phyloP scores from a whole-genome alignment of 2,888 invertebrate species.

The Eurytoma californica region DNA sequence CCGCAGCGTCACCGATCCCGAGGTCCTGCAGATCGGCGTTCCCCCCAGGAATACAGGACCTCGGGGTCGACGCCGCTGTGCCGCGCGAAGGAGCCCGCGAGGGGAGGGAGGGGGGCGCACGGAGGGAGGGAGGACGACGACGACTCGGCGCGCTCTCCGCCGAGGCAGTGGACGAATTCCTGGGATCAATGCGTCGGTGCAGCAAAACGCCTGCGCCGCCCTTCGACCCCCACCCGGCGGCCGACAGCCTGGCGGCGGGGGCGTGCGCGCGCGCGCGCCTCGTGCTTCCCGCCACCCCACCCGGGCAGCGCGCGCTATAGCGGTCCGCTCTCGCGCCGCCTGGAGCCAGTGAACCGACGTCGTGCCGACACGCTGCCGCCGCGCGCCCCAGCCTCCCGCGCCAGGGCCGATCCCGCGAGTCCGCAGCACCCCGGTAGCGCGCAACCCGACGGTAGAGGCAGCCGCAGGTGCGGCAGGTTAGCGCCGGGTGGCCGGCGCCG shows the following conservation, averaged over 20 bases:
- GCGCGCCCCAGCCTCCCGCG: not conserved
- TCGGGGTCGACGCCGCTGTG: not conserved
- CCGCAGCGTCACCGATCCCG: too few species aligned
- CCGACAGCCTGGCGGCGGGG: not conserved
- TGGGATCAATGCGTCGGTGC: slow-evolving; percentile 76
- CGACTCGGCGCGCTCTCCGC: slow-evolving; percentile 58
- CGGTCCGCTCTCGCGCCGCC: slow-evolving; percentile 12
- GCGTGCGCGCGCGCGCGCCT: slow-evolving; percentile 29
- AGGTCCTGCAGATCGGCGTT: too few species aligned
- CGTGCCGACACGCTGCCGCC: not conserved
- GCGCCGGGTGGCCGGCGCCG: not conserved
- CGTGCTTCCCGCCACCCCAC: not conserved
- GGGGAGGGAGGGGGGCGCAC: slow-evolving; percentile 45
- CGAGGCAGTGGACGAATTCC: slow-evolving; percentile 67
- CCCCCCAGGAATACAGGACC: too few species aligned
- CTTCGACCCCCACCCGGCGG: slow-evolving; percentile 45
- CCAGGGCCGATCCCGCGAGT: not conserved
- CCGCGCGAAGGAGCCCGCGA: not conserved
- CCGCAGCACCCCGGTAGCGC: too few species aligned
- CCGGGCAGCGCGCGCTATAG: slow-evolving; percentile 30
- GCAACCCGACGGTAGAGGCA: too few species aligned
- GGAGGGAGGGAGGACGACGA: slow-evolving; percentile 2
- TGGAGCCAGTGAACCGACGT: not conserved
- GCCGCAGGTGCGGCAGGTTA: not conserved
- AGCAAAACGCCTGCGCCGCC: slow-evolving; percentile 78